A percentile compares a stretch with the other conserved stretches of the same genome.
Conservation (phyloP, 2,888 invertebrate species). For the Drosophila mercatorum region DNA sequence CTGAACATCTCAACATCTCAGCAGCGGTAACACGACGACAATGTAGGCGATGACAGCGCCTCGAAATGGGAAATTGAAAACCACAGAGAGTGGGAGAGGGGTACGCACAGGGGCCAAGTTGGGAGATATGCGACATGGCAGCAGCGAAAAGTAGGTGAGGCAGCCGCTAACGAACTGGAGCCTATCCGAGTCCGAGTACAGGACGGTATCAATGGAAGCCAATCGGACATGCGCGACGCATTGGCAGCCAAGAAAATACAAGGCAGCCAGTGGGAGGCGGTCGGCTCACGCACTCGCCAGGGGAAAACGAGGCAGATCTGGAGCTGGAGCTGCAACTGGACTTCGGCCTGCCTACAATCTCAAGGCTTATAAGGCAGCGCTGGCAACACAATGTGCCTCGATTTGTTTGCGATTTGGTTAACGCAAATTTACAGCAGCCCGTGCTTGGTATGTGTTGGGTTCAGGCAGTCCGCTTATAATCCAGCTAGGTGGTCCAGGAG, state of each 20-base stretch:
- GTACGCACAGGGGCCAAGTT: conserved; percentile 47
- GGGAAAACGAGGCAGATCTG: conserved; percentile 17
- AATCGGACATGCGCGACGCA: conserved; percentile 77
- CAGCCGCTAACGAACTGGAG: conserved; percentile 66
- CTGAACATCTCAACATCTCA: conserved; percentile 23
- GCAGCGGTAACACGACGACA: conserved; percentile 47
- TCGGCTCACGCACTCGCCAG: conserved; percentile 57
- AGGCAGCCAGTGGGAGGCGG: conserved; percentile 53
- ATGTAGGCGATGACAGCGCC: conserved; percentile 76
- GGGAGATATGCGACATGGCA: conserved; percentile 49
- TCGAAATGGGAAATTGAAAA: conserved; percentile 56
- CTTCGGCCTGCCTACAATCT: conserved; percentile 25
- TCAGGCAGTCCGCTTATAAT: conserved; percentile 26
- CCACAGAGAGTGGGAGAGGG: neutral
- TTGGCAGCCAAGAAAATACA: conserved; percentile 62
- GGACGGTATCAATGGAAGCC: conserved; percentile 70
- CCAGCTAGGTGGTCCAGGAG: conserved; percentile 58
- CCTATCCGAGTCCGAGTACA: conserved; percentile 41
- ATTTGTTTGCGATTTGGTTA: conserved; percentile 75
- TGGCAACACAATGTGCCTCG: conserved; percentile 57
- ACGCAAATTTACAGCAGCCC: conserved; percentile 66
- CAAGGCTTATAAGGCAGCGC: conserved; percentile 58
- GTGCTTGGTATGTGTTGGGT: conserved; percentile 32
- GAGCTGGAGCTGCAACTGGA: conserved; percentile 16
- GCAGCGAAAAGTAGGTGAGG: conserved; percentile 72